Conservation (phyloP, 2,797 vertebrate genomes). For the Merluccius polli region DNA sequence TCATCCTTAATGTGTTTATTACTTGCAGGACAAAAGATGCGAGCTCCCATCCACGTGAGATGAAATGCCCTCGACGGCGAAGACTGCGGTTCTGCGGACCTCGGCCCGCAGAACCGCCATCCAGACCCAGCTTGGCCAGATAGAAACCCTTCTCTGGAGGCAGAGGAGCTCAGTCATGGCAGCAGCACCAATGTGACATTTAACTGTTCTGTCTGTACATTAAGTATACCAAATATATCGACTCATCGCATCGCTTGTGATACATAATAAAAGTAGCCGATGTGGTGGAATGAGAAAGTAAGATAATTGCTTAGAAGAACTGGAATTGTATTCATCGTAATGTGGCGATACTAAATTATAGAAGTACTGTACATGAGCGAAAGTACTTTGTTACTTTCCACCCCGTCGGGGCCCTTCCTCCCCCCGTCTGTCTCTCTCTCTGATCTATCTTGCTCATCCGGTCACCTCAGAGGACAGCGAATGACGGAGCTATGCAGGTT, state of each 20-base stretch:
- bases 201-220: too few relatives aligned
- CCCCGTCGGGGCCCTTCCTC: neutral
- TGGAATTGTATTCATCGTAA: neutral
- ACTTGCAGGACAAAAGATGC: too few relatives aligned
- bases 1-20: neutral
- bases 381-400: neutral
- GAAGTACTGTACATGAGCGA: neutral
- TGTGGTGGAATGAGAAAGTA: neutral
- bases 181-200: too few relatives aligned
- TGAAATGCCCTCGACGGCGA: too few relatives aligned
- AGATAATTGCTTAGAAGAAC: neutral
- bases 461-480: conserved; percentile 8
- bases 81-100: too few relatives aligned
- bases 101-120: too few relatives aligned
- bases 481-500: conserved; percentile 10
- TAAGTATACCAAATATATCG: too few relatives aligned
- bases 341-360: neutral
- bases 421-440: neutral
- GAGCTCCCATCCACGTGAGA: too few relatives aligned
- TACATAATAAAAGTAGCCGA: neutral
- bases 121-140: too few relatives aligned
- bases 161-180: too few relatives aligned
- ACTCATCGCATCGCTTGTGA: conserved; percentile 1
- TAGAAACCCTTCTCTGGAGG: too few relatives aligned
- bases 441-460: neutral